Evolutionary conservation across 2,113 vertebrate genomes (phyloP), one percentile per base, ranked within the genome.

Genomic region (Tamias sibiricus): DNA sequence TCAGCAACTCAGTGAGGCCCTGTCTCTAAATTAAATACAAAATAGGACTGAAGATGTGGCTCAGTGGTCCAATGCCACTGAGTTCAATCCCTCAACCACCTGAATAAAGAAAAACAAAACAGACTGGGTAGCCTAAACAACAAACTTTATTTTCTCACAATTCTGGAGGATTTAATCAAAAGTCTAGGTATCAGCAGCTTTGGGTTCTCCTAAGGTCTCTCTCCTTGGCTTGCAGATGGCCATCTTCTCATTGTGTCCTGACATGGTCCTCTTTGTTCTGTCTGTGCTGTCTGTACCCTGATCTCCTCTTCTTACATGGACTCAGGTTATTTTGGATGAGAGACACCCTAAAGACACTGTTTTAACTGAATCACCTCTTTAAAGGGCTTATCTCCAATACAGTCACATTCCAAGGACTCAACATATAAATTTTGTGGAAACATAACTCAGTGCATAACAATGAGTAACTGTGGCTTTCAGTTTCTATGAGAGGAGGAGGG

Each of bases 291-390:
- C 37, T 35, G 32, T 69, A n/a, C 47, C 52, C 24, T 17, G 24
- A 62, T 59, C 57, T 24, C 16, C 9, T 81, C 26, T 35, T 81
- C 13, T 87, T 37, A 9, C 37, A 71, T 47, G 72, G 26, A 37
- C 59, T 62, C 40, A n/a, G 32, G 28, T 32, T 40, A 49, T 42
- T 8, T 28, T 80, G 32, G 44, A 47, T 22, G 24, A 62, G 40
- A 1, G 7, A 8, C 11, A 26, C 2, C 4, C 32, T 44, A 49
- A 49, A 0, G 1, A 26, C 22, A 5, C 37, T 24, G 9, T 44
- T 42, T 37, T 11, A 83, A 37, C 52, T 37, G 24, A 57, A 24
- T 84, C 44, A 62, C 59, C 2, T 3, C 59, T 59, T 40, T 44
- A 80, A 80, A 32, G 26, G 8, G 1, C 24, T 11, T 69, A 3